Conservation (phyloP, 2,113 vertebrate genomes). For the Sinosuthora webbiana region DNA sequence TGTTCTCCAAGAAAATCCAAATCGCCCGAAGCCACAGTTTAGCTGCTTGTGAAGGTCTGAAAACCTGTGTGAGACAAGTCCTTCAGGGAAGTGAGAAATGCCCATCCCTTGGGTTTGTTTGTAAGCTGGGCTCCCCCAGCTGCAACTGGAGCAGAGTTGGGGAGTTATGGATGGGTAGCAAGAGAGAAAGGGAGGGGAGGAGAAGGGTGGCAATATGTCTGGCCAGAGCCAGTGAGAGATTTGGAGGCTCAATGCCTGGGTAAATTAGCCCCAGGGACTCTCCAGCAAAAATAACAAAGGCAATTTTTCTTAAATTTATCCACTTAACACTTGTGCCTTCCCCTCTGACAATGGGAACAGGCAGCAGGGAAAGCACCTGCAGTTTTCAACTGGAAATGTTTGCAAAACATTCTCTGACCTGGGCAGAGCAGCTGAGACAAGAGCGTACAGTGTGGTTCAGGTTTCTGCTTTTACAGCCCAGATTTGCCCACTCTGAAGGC, state of each 20-base stretch:
- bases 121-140: background rate
- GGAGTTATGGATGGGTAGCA: background rate
- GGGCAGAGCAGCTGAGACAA: background rate
- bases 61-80: background rate
- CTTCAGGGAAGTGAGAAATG: background rate
- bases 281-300: background rate
- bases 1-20: background rate
- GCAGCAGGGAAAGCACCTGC: background rate
- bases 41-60: background rate
- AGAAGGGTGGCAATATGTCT: background rate
- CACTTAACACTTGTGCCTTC: background rate
- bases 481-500: background rate
- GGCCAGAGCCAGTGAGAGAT: background rate
- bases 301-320: background rate
- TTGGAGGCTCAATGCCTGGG: accelerated
- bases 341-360: background rate
- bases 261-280: background rate
- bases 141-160: background rate
- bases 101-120: background rate
- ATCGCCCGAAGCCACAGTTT: background rate
- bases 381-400: background rate
- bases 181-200: background rate
- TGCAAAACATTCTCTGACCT: background rate
- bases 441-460: accelerated
- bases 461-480: background rate